Evolutionary conservation across 2,888 invertebrate species (phyloP).

Genomic region (Hydrotaea cyrtoneurina): DNA sequence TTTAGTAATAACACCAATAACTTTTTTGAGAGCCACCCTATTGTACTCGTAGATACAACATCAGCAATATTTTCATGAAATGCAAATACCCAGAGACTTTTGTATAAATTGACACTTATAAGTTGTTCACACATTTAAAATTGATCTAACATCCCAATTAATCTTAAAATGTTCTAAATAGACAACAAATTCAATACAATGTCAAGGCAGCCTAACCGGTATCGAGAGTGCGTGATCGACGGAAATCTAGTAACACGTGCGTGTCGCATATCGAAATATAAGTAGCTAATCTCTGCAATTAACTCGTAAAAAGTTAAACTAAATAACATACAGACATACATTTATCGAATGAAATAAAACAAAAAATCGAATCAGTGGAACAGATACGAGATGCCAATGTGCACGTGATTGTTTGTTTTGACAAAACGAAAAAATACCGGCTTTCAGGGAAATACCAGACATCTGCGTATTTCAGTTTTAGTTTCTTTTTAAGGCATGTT

Average conservation of each 20-base stretch:
- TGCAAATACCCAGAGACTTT: neutral
- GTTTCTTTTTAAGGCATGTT: no score
- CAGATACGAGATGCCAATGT: neutral
- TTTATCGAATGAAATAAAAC: neutral
- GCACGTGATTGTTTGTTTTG: neutral
- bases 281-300: no score
- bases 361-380: neutral
- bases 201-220: neutral
- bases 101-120: neutral
- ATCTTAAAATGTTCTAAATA: neutral
- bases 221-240: neutral
- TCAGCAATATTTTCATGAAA: neutral
- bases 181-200: neutral
- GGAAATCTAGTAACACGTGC: neutral
- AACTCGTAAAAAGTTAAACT: neutral
- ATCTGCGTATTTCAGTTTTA: no score
- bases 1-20: no score
- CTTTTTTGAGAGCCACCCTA: no score
- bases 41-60: neutral
- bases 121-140: neutral
- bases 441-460: neutral
- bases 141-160: neutral
- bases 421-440: neutral
- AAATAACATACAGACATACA: neutral
- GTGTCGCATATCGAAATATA: neutral